These are phyloP conservation scores for Coregonus suidteri DNA, from an alignment of 2,797 vertebrate genomes.

Conservation along the genomic window DNA sequence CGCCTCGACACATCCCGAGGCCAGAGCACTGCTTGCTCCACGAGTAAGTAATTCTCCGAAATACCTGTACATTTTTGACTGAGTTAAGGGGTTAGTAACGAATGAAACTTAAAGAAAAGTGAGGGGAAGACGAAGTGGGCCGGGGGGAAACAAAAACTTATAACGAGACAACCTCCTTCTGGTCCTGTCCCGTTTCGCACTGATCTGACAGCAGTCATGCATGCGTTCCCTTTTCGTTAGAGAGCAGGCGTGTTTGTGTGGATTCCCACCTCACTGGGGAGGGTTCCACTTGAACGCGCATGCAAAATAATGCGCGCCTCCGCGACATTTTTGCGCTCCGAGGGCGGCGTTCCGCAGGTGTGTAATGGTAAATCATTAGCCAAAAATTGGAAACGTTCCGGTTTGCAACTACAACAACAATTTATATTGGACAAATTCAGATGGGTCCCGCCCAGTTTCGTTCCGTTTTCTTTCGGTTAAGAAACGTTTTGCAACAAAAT, in stretches of 20 bases:
- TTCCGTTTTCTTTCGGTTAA: too few species aligned
- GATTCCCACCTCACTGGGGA: slow-evolving; percentile 50
- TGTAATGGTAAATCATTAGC: not conserved
- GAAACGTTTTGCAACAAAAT: too few species aligned
- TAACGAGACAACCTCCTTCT: slow-evolving; percentile 77
- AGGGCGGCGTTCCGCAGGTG: slow-evolving; percentile 37
- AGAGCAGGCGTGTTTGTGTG: slow-evolving; percentile 63
- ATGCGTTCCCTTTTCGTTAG: slow-evolving; percentile 34
- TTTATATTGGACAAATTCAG: too few species aligned
- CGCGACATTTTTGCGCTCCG: not conserved
- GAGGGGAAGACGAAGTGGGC: not conserved
- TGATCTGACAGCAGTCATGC: slow-evolving; percentile 34
- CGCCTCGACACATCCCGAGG: slow-evolving; percentile 65
- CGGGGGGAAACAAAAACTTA: slow-evolving; percentile 13
- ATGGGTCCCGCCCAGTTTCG: too few species aligned
- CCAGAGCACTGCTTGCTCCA: slow-evolving; percentile 61
- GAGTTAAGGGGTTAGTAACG: not conserved
- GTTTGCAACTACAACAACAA: too few species aligned
- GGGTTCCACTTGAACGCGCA: slow-evolving; percentile 24
- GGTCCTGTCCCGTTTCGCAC: slow-evolving; percentile 12
- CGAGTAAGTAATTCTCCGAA: slow-evolving; percentile 79
- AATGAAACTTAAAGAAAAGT: not conserved
- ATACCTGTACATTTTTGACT: slow-evolving; percentile 90
- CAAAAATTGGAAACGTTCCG: not conserved
- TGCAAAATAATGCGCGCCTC: not conserved